Conservation (phyloP, 2,113 vertebrate genomes). For the Hypomesus transpacificus region DNA sequence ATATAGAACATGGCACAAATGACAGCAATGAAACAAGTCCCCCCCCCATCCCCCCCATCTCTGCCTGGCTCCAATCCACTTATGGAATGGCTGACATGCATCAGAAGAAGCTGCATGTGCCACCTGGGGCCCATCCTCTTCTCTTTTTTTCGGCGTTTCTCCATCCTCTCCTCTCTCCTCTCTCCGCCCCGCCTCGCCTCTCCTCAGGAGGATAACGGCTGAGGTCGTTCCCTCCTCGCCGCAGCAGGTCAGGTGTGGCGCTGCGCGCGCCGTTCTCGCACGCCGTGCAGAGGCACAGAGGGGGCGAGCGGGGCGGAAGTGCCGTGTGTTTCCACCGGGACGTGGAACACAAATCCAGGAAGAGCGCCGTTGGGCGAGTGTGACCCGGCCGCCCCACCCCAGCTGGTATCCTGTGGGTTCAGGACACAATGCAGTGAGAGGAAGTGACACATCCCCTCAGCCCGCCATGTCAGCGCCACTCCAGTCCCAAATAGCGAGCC, state of each 20-base stretch:
- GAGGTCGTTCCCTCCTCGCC: no score
- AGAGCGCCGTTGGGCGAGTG: slow-evolving; percentile 56
- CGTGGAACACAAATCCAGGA: slow-evolving; percentile 45
- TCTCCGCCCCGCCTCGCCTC: no score
- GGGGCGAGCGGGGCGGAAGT: slow-evolving; percentile 23
- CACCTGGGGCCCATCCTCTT: slow-evolving; percentile 48
- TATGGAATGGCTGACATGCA: slow-evolving; percentile 63
- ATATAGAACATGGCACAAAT: slow-evolving; percentile 68
- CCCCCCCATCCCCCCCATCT: slow-evolving; percentile 38
- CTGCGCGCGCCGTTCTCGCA: no score
- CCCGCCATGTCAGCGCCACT: slow-evolving; percentile 52
- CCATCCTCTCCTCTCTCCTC: no score
- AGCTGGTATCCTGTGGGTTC: slow-evolving; percentile 67
- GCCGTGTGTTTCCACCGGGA: slow-evolving; percentile 46
- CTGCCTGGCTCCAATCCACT: slow-evolving; percentile 61
- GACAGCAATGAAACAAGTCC: slow-evolving; percentile 65
- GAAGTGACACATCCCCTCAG: slow-evolving; percentile 62
- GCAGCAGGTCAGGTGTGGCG: no score
- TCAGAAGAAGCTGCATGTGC: slow-evolving; percentile 46
- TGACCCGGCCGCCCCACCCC: slow-evolving; percentile 55
- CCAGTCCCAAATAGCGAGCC: not conserved
- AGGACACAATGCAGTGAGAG: slow-evolving; percentile 55
- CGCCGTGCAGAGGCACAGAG: not conserved
- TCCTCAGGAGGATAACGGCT: no score
- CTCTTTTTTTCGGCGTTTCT: not conserved